phyloP scores from a whole-genome alignment of 2,888 invertebrate genomes.

The Melolontha melolontha region DNA sequence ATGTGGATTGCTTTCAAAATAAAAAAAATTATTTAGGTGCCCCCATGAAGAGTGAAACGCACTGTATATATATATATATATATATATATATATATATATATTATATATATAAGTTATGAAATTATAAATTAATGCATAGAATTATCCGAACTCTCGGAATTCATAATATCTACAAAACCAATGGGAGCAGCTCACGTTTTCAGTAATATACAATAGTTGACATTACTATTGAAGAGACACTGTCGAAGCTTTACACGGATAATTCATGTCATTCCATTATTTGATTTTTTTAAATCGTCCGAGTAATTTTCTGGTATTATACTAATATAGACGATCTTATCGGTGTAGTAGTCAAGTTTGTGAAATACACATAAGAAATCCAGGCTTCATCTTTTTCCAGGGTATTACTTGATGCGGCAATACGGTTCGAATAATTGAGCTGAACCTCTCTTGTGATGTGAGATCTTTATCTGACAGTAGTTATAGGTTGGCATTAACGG shows the following conservation, averaged over 20 bases:
- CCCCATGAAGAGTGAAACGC: no score
- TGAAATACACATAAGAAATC: constrained; percentile 50
- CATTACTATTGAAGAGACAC: constrained; percentile 14
- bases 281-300: constrained; percentile 27
- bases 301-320: constrained; percentile 32
- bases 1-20: no score
- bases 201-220: background rate
- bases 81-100: no score
- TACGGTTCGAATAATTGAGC: constrained; percentile 55
- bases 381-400: constrained; percentile 29
- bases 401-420: constrained; percentile 21
- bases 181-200: no score
- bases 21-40: no score
- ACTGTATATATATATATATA: no score
- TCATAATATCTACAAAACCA: no score
- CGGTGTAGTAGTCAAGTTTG: constrained; percentile 46
- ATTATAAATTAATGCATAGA: no score
- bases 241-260: constrained; percentile 26
- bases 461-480: constrained; percentile 59
- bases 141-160: no score
- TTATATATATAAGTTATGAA: no score
- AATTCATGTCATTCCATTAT: constrained; percentile 35
- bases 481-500: constrained; percentile 59
- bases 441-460: constrained; percentile 51
- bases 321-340: constrained; percentile 47